These are phyloP conservation scores for Daktulosphaira vitifoliae DNA, from an alignment of 1,140 invertebrate genomes.

Conservation along the genomic window DNA sequence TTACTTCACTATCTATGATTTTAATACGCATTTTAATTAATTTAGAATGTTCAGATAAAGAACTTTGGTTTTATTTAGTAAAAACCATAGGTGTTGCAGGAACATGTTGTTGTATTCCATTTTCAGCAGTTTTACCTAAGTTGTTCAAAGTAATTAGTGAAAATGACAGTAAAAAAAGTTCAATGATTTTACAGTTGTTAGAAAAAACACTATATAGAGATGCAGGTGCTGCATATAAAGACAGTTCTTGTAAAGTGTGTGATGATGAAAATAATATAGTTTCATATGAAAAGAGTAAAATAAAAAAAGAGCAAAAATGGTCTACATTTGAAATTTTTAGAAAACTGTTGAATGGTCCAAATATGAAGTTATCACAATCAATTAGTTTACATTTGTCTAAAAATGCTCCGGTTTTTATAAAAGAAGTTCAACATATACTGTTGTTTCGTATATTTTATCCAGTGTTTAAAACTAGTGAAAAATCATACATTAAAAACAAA, in stretches of 20 bases:
- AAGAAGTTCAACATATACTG: constrained; percentile 50
- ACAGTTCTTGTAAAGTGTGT: constrained; percentile 25
- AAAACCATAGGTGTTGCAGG: constrained; percentile 50
- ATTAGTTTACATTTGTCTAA: constrained; percentile 53
- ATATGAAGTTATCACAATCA: constrained; percentile 49
- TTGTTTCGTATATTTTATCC: constrained; percentile 45
- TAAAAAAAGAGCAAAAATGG: constrained; percentile 36
- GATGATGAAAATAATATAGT: constrained; percentile 9
- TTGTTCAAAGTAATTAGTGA: constrained; percentile 44
- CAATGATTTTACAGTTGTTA: constrained; percentile 45
- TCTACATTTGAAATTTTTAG: constrained; percentile 48
- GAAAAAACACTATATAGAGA: constrained; percentile 52
- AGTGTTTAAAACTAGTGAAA: constrained; percentile 51
- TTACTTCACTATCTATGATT: constrained; percentile 51
- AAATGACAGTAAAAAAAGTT: constrained; percentile 40
- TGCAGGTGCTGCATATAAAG: constrained; percentile 31
- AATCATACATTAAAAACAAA: constrained; percentile 44
- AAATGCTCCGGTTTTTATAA: constrained; percentile 49
- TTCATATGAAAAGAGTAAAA: constrained; percentile 22
- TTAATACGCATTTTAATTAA: constrained; percentile 49
- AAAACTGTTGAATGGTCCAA: constrained; percentile 48
- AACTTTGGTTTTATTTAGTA: constrained; percentile 47
- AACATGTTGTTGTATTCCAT: constrained; percentile 56
- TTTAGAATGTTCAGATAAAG: constrained; percentile 43
- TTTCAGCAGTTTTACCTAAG: constrained; percentile 43